Base-by-base conservation (phyloP, 2,888 invertebrate species). In the Calliscelio sp. region DNA sequence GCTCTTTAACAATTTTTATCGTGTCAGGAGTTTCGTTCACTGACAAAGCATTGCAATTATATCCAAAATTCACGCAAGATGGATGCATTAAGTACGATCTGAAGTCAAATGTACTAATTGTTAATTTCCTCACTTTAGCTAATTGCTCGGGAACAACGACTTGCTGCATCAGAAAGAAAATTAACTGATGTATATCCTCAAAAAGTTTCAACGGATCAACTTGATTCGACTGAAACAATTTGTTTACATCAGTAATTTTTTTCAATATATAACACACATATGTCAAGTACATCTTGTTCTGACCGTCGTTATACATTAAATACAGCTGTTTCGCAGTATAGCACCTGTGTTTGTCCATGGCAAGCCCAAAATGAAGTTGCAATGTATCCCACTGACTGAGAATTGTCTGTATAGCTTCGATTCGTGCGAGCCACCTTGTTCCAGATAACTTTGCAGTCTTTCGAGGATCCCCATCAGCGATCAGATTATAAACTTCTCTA, bases 321-420 rank as follows among this genome's bases (percentile, higher is more conserved):
- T 81, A 61, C 7, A 87, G 55, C 28, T 86, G 85, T 6, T 63
- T 18, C 4, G 86, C 86, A 11, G 73, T 85, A 24, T 84, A 86
- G 44, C 85, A 86, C 8, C 80, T 61, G 11, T 87, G 87, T 10
- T 84, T 82, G 10, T 82, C 75, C 10, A 65, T 68, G 70, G 85
- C 68, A 70, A 88, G 85, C 61, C 68, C 75, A 44, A 78, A 79
- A 38, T 88, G 87, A 22, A 90, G 66, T 79, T 89, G 77, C 22
- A 91, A 84, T 49, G 87, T 85, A 11, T 91, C 89, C 90, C 89
- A 90, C 68, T 90, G 90, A 53, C 57, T 25, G 6, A 80, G 41
- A 73, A 84, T 77, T 2, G 28, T 49, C 51, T 84, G 46, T 0
- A 84, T 81, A 10, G 70, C 11, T 28, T 80, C 35, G 10, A 51